Base-by-base conservation (phyloP, 2,888 invertebrate species). In the Drosophila histrio region DNA sequence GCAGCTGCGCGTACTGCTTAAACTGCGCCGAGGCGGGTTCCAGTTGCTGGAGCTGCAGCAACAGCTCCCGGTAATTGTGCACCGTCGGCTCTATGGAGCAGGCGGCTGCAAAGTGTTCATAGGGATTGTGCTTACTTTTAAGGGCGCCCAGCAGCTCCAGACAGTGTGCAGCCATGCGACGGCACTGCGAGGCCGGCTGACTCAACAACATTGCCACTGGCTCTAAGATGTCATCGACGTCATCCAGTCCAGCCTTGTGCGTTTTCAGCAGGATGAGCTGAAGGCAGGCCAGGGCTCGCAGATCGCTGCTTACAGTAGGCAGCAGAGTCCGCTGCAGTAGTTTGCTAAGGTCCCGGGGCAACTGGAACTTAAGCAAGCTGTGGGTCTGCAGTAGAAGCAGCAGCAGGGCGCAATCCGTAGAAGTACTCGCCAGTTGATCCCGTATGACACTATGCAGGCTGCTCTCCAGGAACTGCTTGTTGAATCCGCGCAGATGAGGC, bases 51-150 rank as follows among this genome's bases (percentile, higher is more conserved):
- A 98, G 91, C 56, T 94, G 92, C 60, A 95, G 93, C 32, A 98
- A 90, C 89, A 96, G 96, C 34, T 96, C 94, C 65, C 98, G 93
- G 89, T 97, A 98, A 22, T 95, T 95, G 76, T 96, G 95, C 2
- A 98, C 94, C 5, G 94, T 95, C 0, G 95, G 93, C 15, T 93
- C 93, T 39, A 95, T 94, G 19, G 93, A 93, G 92, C 98, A 97
- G 0, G 96, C 95, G 52, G 93, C 91, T 77, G 94, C 94, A 71
- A 96, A 96, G 56, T 94, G 92, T 17, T 93, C 92, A 83, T 97
- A 96, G 2, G 96, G 90, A 66, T 79, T 88, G 3, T 43, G 34
- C 22, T 66, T 78, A 22, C 28, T 2, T 0, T 41, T 70, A 77
- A 94, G 93, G 2, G 34, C 24, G 7, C 72, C 60, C 78, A 97